Base-by-base conservation (phyloP, 2,888 invertebrate species). In the Nemapogon koenigi region DNA sequence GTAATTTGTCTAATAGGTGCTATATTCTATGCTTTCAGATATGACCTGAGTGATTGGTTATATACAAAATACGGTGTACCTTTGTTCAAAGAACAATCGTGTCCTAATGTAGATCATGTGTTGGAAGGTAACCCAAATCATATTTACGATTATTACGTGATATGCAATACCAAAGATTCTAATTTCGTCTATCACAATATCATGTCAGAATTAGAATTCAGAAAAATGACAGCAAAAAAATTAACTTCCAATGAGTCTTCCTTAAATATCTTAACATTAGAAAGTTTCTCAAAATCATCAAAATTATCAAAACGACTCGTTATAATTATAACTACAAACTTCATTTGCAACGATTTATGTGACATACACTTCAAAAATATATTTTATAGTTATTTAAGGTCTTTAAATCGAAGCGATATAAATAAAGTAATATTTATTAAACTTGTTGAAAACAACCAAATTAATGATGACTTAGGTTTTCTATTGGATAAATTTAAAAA, bases 91-190 rank as follows among this genome's bases (percentile, higher is more conserved):
- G 88, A 87, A 63, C 86, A 89, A 49, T 86, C 89, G 3, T 78
- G 78, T 51, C 68, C 76, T 32, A 72, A 68, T 41, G 75, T 76
- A 18, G 73, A 76, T 46, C 72, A 88, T 50, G 85, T 87, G 31
- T 81, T 87, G 40, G 81, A 89, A 42, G 86, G 86, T 13, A 83
- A 85, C 45, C 75, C 87, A 19, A 87, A 87, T 57, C 85, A 89
- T 47, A 80, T 90, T 46, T 92, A 90, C 65, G 94, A 94, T 62
- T 92, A 91, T 45, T 94, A 93, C 71, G 84, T 94, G 63, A 87
- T 91, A 52, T 93, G 93, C 71, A 89, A 90, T 69, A 86, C 88
- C 63, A 86, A 88, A 65, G 92, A 93, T 83, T 89, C 75, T 56
- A 86, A 75, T 81, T 87, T 81, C 46, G 81, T 83, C 68, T 87